A percentile compares a stretch with the other conserved stretches of the same genome.
phyloP scores from a whole-genome alignment of 2,797 vertebrate genomes.

The Protosalanx chinensis region DNA sequence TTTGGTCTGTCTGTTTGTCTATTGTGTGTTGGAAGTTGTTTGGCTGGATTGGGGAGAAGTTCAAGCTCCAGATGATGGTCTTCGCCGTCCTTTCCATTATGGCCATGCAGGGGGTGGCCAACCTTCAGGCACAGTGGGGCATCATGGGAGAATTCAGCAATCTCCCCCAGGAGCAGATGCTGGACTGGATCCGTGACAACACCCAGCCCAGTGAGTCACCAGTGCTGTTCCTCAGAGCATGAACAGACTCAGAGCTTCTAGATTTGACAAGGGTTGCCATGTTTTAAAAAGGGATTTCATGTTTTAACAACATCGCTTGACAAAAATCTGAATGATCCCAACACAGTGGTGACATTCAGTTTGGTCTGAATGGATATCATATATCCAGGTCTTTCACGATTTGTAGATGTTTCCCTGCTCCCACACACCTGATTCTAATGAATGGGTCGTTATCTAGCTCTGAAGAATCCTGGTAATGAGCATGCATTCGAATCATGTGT shows the following conservation, averaged over 20 bases:
- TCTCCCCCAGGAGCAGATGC: conserved; percentile 78
- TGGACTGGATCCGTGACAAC: conserved; percentile 78
- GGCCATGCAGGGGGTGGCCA: conserved; percentile 76
- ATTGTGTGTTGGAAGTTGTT: conserved; percentile 66
- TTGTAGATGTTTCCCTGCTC: too few species aligned
- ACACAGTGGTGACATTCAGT: too few species aligned
- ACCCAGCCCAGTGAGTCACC: conserved; percentile 73
- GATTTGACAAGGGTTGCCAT: not conserved
- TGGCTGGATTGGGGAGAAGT: conserved; percentile 74
- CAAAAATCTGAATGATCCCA: too few species aligned
- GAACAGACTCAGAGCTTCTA: not conserved
- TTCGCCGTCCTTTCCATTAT: conserved; percentile 74
- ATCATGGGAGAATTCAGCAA: conserved; percentile 83
- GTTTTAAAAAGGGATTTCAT: too few species aligned
- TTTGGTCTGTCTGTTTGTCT: not conserved
- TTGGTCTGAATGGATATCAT: too few species aligned
- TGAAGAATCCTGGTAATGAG: too few species aligned
- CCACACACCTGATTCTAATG: too few species aligned
- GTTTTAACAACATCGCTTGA: not conserved
- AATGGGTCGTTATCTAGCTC: too few species aligned
- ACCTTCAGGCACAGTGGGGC: conserved; percentile 77
- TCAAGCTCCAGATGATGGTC: conserved; percentile 68
- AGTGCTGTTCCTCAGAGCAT: not conserved
- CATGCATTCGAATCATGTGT: too few species aligned
- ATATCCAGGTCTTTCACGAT: too few species aligned